Conservation (phyloP, 1,140 invertebrate species). For the Nylanderia fulva region DNA sequence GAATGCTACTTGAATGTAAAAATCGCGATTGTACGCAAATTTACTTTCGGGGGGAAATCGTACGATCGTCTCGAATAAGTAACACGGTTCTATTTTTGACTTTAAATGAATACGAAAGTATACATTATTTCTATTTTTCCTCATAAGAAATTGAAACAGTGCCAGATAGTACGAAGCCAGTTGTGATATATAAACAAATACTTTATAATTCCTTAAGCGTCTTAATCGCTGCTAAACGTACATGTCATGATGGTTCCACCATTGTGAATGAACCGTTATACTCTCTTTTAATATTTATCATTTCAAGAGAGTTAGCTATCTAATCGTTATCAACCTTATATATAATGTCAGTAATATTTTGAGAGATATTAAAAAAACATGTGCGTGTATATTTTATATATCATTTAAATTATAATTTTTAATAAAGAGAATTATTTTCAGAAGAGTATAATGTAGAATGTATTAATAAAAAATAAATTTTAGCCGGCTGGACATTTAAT, state of each 20-base stretch:
- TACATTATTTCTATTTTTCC: constrained; percentile 11
- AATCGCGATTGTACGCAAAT: neutral
- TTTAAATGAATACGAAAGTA: neutral
- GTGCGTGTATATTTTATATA: neutral
- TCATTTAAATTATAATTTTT: neutral
- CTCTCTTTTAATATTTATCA: neutral
- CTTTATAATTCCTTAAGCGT: neutral
- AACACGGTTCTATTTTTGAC: neutral
- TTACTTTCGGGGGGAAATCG: neutral
- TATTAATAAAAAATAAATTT: neutral
- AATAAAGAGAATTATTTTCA: neutral
- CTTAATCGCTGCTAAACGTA: neutral
- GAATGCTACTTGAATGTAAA: neutral
- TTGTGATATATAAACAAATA: neutral
- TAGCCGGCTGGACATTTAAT: neutral
- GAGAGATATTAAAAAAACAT: neutral
- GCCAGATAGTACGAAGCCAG: neutral
- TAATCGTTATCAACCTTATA: constrained; percentile 9
- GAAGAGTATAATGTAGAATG: neutral
- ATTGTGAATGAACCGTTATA: neutral
- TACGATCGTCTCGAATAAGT: neutral
- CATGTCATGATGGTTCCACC: neutral
- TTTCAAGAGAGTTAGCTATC: neutral
- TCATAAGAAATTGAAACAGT: neutral
- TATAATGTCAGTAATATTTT: neutral